A percentile compares a stretch with the other conserved stretches of the same genome.
Conservation (phyloP, 2,113 vertebrate genomes). For the Enhydra lutris region DNA sequence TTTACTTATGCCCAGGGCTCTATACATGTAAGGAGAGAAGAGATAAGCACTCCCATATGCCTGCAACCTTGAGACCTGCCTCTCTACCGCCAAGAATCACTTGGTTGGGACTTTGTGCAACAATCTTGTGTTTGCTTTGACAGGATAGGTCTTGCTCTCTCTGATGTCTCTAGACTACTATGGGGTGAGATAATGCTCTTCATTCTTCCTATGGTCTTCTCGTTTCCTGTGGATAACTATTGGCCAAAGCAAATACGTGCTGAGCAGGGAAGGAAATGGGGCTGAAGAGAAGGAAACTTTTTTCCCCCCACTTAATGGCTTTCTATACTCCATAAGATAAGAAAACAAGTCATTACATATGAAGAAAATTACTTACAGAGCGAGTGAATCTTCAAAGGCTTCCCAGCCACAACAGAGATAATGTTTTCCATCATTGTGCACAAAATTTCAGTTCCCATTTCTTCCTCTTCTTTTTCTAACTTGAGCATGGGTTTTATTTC, state of each 20-base stretch:
- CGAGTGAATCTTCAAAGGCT: background rate
- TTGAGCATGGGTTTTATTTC: background rate
- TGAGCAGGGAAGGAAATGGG: background rate
- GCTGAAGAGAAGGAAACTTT: fast-evolving
- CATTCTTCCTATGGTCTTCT: background rate
- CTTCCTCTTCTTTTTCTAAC: background rate
- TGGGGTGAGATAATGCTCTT: background rate
- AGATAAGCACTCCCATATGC: fast-evolving
- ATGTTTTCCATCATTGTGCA: background rate
- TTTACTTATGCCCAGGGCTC: background rate
- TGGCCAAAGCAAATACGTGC: background rate
- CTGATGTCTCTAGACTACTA: background rate
- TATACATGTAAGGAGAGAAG: background rate
- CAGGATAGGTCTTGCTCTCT: background rate
- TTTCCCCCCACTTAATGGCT: background rate
- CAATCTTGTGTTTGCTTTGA: background rate
- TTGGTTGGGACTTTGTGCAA: background rate
- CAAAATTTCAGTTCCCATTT: background rate
- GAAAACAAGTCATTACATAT: background rate
- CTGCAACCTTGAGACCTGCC: background rate
- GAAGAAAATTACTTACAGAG: background rate
- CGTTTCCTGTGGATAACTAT: background rate
- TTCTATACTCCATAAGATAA: background rate
- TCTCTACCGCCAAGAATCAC: background rate
- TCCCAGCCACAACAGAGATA: background rate